Evolutionary conservation across 2,888 invertebrate species (phyloP).

Genomic region (Pyrgus malvae): DNA sequence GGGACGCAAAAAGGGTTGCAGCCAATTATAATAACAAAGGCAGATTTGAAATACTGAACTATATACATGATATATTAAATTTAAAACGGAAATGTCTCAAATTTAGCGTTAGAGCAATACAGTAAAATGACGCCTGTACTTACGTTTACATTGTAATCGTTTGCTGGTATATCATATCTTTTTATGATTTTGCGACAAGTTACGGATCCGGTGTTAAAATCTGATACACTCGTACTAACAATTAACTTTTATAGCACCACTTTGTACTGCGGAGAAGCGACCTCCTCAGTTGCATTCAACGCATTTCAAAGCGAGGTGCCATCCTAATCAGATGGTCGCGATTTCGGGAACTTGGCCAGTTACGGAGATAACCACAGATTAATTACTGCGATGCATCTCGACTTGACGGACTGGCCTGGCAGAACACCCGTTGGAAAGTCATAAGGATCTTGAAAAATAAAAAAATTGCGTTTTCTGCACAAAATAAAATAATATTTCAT

Average conservation of each 20-base stretch:
- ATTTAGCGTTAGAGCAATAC: too few relatives aligned
- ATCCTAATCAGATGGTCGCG: conserved; percentile 3
- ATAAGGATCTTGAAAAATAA: not conserved
- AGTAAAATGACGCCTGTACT: too few relatives aligned
- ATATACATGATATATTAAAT: too few relatives aligned
- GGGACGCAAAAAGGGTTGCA: too few relatives aligned
- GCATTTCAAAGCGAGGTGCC: conserved; percentile 11
- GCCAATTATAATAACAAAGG: too few relatives aligned
- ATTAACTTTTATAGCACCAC: not conserved
- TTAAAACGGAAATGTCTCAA: too few relatives aligned
- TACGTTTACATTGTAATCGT: too few relatives aligned
- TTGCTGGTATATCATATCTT: too few relatives aligned
- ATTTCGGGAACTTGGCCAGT: conserved; percentile 8
- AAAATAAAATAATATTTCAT: not conserved
- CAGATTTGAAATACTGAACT: too few relatives aligned
- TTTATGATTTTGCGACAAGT: too few relatives aligned
- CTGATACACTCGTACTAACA: too few relatives aligned
- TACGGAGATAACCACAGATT: conserved; percentile 46
- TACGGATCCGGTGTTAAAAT: too few relatives aligned
- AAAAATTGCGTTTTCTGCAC: not conserved
- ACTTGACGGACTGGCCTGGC: conserved; percentile 45
- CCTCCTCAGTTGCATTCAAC: not conserved
- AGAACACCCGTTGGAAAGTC: not conserved
- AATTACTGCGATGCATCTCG: conserved; percentile 71
- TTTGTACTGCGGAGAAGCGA: not conserved